phyloP scores from a whole-genome alignment of 2,888 invertebrate species.

The Julus scandinavius region DNA sequence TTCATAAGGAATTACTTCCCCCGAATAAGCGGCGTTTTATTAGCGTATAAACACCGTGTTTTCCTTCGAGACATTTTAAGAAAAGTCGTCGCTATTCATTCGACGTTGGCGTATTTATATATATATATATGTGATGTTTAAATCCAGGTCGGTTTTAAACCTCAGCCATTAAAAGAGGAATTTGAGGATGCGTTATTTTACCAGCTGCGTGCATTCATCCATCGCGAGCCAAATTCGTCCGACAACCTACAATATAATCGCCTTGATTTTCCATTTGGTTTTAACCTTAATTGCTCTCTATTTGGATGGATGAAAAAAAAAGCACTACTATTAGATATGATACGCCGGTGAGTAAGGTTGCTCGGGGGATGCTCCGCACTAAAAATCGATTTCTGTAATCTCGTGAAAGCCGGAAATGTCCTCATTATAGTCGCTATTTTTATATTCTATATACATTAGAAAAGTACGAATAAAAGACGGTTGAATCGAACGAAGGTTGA shows the following conservation, averaged over 20 bases:
- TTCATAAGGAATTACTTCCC: too few species aligned
- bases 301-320: neutral
- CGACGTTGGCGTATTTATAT: too few species aligned
- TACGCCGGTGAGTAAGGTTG: neutral
- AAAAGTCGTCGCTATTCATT: neutral
- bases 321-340: neutral
- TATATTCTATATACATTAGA: neutral
- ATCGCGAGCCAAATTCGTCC: neutral
- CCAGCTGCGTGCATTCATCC: neutral
- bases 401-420: conserved; percentile 50
- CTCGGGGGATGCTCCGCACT: neutral
- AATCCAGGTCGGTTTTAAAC: neutral
- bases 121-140: too few species aligned
- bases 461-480: neutral
- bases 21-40: too few species aligned
- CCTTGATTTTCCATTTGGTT: conserved; percentile 17
- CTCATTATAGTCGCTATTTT: conserved; percentile 49
- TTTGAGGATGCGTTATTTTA: neutral
- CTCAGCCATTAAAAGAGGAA: neutral
- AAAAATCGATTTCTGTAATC: conserved; percentile 48
- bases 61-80: neutral
- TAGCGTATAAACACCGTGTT: neutral
- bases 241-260: neutral
- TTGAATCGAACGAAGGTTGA: neutral
- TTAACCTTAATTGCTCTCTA: neutral